phyloP scores from a whole-genome alignment of 92 coral and sea anemone genomes.

The Palythoa caribaeorum region DNA sequence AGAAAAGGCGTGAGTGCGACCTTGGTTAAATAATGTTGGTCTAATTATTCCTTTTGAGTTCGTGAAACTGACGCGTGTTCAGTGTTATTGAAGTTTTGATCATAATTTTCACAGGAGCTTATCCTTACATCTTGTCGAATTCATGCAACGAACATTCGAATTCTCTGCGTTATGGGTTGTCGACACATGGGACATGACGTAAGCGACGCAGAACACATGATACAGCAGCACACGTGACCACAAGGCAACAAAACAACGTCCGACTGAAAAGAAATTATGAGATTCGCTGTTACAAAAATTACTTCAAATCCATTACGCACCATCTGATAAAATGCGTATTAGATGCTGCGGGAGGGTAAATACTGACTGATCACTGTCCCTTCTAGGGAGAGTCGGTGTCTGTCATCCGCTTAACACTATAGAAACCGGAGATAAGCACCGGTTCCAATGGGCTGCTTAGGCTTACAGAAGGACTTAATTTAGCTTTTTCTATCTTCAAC shows the following conservation, averaged over 20 bases:
- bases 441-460: too few relatives aligned
- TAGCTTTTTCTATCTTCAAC: too few relatives aligned
- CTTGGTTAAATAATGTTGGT: too few relatives aligned
- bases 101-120: neutral
- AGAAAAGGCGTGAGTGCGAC: too few relatives aligned
- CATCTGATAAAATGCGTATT: neutral
- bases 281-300: neutral
- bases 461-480: too few relatives aligned
- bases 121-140: constrained; percentile 2
- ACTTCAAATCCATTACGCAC: neutral
- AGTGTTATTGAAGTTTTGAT: neutral
- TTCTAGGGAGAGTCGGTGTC: too few relatives aligned
- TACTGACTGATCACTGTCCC: too few relatives aligned
- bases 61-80: too few relatives aligned
- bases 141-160: constrained; percentile 77
- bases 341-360: neutral
- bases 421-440: too few relatives aligned
- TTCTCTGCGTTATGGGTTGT: constrained; percentile 77
- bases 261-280: constrained; percentile 68
- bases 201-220: constrained; percentile 75
- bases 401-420: too few relatives aligned
- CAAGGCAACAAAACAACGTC: constrained; percentile 90
- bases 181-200: constrained; percentile 92
- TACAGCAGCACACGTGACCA: constrained; percentile 99
- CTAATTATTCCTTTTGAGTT: too few relatives aligned